Percentiles rank a stretch among this genome's conserved stretches.
Evolutionary conservation across 2,797 vertebrate genomes (phyloP).

Genomic region (Spea hammondii): DNA sequence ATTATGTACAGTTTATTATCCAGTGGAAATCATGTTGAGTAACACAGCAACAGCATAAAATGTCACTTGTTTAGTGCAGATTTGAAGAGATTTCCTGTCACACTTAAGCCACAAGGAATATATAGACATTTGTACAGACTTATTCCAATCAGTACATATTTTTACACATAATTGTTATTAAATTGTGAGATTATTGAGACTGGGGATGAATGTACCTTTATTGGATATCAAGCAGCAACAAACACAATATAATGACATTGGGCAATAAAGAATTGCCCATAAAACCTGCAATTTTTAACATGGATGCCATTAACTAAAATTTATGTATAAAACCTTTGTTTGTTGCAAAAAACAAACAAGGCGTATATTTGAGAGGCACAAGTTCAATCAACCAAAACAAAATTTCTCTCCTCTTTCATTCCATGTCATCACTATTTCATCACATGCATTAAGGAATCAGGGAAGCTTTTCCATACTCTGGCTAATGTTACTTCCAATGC

Average conservation of each 20-base stretch:
- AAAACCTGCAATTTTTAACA: too few species aligned
- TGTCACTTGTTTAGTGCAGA: background rate
- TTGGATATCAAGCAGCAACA: background rate
- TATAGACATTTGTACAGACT: background rate
- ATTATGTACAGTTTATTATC: background rate
- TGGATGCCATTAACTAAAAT: too few species aligned
- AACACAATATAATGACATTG: background rate
- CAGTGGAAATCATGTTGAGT: background rate
- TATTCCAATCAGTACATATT: conserved; percentile 2
- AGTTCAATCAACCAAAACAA: conserved; percentile 33
- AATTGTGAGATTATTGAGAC: background rate
- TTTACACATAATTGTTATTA: conserved; percentile 1
- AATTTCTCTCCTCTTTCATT: conserved; percentile 38
- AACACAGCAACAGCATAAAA: background rate
- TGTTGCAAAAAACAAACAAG: background rate
- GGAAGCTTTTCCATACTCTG: conserved; percentile 18
- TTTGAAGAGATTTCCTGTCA: conserved; percentile 1
- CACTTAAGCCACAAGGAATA: background rate
- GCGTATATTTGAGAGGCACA: background rate
- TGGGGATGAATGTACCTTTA: background rate
- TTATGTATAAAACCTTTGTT: conserved; percentile 3
- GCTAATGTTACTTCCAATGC: conserved; percentile 47
- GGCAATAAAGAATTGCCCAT: too few species aligned
- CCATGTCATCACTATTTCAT: conserved; percentile 52
- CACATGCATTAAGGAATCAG: conserved; percentile 43